phyloP scores from a whole-genome alignment of 2,113 vertebrate species.

The Cricetomys ansorgei region DNA sequence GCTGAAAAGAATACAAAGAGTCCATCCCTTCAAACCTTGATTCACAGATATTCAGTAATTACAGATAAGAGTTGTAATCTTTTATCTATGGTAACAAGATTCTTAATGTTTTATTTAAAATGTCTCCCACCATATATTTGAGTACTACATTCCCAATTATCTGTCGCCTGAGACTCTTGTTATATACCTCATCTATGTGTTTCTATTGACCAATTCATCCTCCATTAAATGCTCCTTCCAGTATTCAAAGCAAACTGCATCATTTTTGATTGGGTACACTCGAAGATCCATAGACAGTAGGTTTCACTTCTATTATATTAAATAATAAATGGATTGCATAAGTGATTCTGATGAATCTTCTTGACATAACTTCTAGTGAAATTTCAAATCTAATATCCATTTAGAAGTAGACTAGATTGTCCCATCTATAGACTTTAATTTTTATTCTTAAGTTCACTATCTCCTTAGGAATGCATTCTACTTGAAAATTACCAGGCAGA shows the following conservation, averaged over 20 bases:
- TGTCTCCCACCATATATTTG: background rate
- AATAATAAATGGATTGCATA: constrained; percentile 54
- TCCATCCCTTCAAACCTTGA: background rate
- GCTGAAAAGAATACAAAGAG: background rate
- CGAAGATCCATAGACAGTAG: constrained; percentile 41
- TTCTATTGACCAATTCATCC: constrained; percentile 4
- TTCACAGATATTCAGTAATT: background rate
- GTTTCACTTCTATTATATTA: constrained; percentile 37
- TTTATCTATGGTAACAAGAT: background rate
- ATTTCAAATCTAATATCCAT: constrained; percentile 50
- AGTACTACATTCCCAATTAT: background rate
- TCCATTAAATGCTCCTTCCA: constrained; percentile 10
- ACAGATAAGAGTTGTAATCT: background rate
- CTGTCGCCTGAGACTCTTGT: background rate
- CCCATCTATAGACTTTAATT: constrained; percentile 4
- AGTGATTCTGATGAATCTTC: constrained; percentile 53
- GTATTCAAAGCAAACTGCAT: background rate
- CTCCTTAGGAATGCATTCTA: background rate
- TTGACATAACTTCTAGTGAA: constrained; percentile 41
- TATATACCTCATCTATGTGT: background rate
- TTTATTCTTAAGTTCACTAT: constrained; percentile 39
- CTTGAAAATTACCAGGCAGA: background rate
- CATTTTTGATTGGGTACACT: background rate
- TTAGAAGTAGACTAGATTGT: background rate
- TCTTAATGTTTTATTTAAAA: constrained; percentile 1